Conservation (phyloP, 2,113 vertebrate species). For the Catharus fuscescens region DNA sequence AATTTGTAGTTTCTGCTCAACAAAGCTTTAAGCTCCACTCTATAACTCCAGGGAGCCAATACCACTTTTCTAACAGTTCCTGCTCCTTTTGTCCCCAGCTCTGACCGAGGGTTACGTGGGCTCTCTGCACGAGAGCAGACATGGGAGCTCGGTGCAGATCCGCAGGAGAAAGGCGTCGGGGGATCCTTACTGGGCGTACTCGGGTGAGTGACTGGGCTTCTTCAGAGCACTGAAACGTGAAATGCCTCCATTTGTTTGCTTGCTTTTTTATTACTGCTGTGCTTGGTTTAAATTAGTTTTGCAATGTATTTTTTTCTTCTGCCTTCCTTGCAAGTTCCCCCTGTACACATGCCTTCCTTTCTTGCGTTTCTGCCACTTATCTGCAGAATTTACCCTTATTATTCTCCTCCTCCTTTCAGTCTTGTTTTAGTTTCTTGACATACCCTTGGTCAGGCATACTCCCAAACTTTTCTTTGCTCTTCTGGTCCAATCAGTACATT, state of each 20-base stretch:
- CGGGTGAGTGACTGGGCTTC: conserved; percentile 80
- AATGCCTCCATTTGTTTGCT: neutral
- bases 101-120: conserved; percentile 85
- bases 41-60: neutral
- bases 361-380: neutral
- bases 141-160: conserved; percentile 79
- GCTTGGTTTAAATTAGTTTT: neutral
- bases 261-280: neutral
- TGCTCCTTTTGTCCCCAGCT: conserved; percentile 72
- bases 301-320: neutral
- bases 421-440: neutral
- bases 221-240: neutral
- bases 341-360: neutral
- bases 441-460: neutral
- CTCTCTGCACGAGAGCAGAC: conserved; percentile 76
- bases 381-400: neutral
- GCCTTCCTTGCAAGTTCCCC: neutral
- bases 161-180: conserved; percentile 84
- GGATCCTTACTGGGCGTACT: conserved; percentile 96
- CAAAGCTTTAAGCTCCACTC: neutral
- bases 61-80: neutral
- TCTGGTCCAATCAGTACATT: neutral
- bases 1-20: neutral
- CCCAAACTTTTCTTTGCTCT: neutral
- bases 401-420: neutral